These are phyloP conservation scores for Loripinus fragilis DNA, from an alignment of 2,888 invertebrate species.

Conservation along the genomic window DNA sequence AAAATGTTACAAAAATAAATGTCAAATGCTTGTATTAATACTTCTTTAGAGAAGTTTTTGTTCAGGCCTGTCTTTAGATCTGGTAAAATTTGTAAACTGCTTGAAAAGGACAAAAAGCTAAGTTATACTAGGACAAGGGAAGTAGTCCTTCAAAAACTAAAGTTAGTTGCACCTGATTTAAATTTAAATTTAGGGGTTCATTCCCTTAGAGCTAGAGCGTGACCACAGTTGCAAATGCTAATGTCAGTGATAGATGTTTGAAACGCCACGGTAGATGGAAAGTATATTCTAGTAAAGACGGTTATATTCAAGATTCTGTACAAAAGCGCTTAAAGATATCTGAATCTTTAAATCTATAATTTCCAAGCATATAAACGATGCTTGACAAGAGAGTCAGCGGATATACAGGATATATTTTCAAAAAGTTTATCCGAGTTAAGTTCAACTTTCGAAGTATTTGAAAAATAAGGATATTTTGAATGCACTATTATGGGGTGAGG, in stretches of 20 bases:
- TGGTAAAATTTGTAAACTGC: neutral
- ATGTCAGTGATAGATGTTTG: conserved; percentile 22
- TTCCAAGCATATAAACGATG: neutral
- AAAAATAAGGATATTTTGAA: neutral
- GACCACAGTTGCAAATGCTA: conserved; percentile 7
- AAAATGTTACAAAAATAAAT: conserved; percentile 37
- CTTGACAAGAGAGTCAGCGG: neutral
- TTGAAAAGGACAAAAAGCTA: conserved; percentile 15
- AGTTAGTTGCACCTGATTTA: conserved; percentile 6
- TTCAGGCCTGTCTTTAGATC: conserved; percentile 14
- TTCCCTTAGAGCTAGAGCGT: conserved; percentile 19
- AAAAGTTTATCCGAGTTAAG: no score
- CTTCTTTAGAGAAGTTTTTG: conserved; percentile 7
- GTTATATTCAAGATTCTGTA: conserved; percentile 24
- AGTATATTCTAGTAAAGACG: conserved; percentile 18
- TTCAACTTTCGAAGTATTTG: neutral
- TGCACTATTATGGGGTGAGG: no score
- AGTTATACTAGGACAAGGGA: conserved; percentile 27
- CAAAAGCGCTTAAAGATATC: conserved; percentile 5
- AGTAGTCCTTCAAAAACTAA: conserved; percentile 6
- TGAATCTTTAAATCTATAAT: neutral
- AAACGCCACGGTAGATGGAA: conserved; percentile 34
- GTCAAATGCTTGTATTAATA: neutral
- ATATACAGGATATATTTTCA: no score
- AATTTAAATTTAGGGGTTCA: conserved; percentile 21